Conservation (phyloP, 2,797 vertebrate genomes). For the Numenius phaeopus region DNA sequence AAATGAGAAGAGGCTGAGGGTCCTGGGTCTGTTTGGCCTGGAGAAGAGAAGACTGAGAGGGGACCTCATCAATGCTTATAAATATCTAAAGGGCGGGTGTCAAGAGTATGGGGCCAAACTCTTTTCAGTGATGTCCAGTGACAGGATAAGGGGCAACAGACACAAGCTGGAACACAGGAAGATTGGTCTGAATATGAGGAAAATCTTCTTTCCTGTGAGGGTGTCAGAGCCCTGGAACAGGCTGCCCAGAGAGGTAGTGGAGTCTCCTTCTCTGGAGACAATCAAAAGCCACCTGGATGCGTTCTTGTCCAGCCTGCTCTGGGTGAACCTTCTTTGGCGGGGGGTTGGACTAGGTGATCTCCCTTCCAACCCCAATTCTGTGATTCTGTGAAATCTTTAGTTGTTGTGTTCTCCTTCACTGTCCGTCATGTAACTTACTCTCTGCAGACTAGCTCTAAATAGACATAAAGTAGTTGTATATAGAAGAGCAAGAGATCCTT, state of each 20-base stretch:
- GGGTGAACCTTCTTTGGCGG: neutral
- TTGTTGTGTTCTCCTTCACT: neutral
- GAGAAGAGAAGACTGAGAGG: neutral
- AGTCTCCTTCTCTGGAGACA: neutral
- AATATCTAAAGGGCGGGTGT: too few species aligned
- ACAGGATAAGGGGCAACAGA: too few species aligned
- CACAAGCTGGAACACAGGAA: too few species aligned
- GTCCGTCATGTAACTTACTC: neutral
- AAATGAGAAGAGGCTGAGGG: neutral
- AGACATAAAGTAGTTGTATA: neutral
- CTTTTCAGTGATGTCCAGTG: too few species aligned
- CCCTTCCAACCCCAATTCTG: neutral
- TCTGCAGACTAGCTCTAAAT: neutral
- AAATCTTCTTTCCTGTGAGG: too few species aligned
- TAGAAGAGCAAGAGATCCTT: neutral
- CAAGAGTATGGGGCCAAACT: too few species aligned
- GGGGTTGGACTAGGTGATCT: neutral
- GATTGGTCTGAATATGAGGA: too few species aligned
- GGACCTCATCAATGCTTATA: too few species aligned
- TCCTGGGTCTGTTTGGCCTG: neutral
- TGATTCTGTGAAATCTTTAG: neutral
- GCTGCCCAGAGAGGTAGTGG: neutral
- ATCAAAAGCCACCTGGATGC: neutral
- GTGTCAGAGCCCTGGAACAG: neutral
- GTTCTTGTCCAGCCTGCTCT: neutral